Evolutionary conservation across 2,888 invertebrate genomes (phyloP), one percentile per base, ranked within the genome.

Genomic region (Lymantria monacha): DNA sequence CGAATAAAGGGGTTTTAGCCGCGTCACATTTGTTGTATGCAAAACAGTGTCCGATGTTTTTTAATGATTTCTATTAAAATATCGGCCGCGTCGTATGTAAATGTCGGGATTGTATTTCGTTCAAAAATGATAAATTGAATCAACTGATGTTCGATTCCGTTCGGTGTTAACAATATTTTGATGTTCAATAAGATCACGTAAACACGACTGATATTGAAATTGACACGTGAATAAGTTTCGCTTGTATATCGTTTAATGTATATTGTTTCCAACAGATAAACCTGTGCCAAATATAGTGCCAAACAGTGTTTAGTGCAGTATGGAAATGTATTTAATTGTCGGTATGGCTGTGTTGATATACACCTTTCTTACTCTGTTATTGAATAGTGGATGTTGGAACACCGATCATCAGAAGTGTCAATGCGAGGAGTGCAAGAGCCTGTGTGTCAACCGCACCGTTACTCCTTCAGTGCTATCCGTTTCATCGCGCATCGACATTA

Each of bases 251-350:
- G 11, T 2, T 12, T 38, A 33, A 12, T 33, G 22, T 0, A 11
- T 0, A 46, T 42, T 40, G 7, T 14, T 14, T 42, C 47, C 30
- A n/a, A 42, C 53, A 70, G 68, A 62, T 66, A 58, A 67, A 51
- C 48, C 44, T 45, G 66, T 69, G 67, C 69, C 66, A 66, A 70
- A 68, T 58, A 55, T 58, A 62, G 70, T 74, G 74, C 67, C 70
- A 74, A 71, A 60, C 33, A 48, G 52, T 60, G 53, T 43, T 46
- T 3, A 61, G 57, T 63, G 53, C 75, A 79, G 59, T 46, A 89
- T 90, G 89, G 90, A 90, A 79, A 75, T 90, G 67, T 89, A 85
- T 70, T 62, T 87, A 52, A 76, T 90, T 53, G 59, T 90, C 50
- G 88, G 88, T 53, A 77, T 89, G 74, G 89, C 82, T 50, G 80